Base-by-base conservation (phyloP, 2,113 vertebrate species). In the Neodon shergylaensis region DNA sequence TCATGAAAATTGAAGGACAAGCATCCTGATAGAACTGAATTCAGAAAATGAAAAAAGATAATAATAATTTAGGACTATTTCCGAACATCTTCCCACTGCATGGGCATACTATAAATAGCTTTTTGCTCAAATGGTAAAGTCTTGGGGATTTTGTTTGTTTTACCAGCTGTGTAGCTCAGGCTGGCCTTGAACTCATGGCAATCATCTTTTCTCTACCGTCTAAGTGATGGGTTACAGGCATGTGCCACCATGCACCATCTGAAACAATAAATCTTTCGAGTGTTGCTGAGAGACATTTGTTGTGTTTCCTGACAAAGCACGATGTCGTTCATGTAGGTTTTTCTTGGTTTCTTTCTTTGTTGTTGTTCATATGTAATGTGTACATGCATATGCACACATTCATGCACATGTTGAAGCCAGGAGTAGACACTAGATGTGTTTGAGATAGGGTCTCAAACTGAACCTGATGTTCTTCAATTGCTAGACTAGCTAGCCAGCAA, bases 11-110 rank as follows among this genome's bases (percentile, higher is more conserved):
- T 42, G 61, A 92, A 44, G 33, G n/a, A 12, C 10, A 90, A 36
- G 24, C 54, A 11, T 79, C 21, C 74, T 14, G 5, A 44, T 49
- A 72, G 65, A 58, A 24, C 33, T 31, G 66, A 86, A 72, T 88
- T 94, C 66, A 86, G 39, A 85, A 92, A 58, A 58, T 58, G n/a
- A 94, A 90, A 85, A 88, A 36, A 3, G n/a, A 28, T 65, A 66
- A 36, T 36, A 77, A 33, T 88, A 89, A 91, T 84, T 95, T 52
- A 88, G 39, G 68, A 83, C 66, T 0, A 19, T 91, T 93, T 65
- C 54, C 66, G 54, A 94, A 91, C 94, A 33, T 86, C 49, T 96
- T 95, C 66, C 24, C 31, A 84, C 21, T 3, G 44, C 6, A 1
- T 61, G 10, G 47, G 24, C 44, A 74, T n/a, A 86, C 66, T 94